Percentiles rank a stretch among this genome's conserved stretches.
phyloP scores from a whole-genome alignment of 2,797 vertebrate genomes.

The Ciconia nigra region DNA sequence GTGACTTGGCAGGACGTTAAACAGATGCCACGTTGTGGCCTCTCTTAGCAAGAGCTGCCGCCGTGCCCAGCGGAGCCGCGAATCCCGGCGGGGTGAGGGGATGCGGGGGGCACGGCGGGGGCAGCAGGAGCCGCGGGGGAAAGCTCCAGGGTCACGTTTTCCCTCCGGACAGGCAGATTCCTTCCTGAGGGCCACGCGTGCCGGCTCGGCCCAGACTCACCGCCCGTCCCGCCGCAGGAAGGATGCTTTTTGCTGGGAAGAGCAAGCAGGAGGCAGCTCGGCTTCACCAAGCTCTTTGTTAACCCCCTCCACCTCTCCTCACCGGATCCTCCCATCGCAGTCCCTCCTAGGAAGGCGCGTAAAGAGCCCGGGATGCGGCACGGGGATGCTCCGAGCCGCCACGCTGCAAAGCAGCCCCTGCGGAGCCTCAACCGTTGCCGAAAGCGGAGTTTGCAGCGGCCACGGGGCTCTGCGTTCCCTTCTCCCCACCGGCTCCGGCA shows the following conservation, averaged over 20 bases:
- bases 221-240: neutral
- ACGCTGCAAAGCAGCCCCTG: neutral
- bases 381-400: neutral
- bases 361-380: neutral
- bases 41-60: neutral
- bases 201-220: neutral
- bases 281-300: neutral
- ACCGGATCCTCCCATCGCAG: neutral
- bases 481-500: neutral
- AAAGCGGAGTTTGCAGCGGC: neutral
- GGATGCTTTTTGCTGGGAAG: neutral
- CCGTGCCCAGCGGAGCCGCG: neutral
- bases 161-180: neutral
- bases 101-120: neutral
- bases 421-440: neutral
- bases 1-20: neutral
- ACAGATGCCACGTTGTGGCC: neutral
- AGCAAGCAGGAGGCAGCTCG: neutral
- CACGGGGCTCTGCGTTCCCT: neutral
- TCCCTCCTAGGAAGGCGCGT: rapidly evolving
- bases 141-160: neutral
- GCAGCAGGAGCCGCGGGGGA: no score
- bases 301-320: neutral
- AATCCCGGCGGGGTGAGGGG: neutral
- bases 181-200: neutral